Evolutionary conservation across 2,888 invertebrate genomes (phyloP), one percentile per base, ranked within the genome.

Genomic region (Cheilosia soror): DNA sequence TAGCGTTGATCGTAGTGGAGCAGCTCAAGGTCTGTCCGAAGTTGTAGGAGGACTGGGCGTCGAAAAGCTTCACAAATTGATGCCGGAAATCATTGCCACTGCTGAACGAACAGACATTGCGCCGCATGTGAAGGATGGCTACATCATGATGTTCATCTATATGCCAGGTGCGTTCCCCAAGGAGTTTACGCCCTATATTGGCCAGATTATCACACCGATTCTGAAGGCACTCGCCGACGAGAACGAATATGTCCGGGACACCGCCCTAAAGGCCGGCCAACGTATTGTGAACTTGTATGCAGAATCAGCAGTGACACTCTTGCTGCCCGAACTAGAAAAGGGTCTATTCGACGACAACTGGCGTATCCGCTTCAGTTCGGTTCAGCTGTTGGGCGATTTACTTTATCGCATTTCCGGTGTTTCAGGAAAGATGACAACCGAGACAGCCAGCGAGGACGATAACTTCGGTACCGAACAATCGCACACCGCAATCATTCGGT

Each of bases 61-160:
- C 37, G 97, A 97, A 89, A 98, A 99, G 92, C 94, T 99, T 87
- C 96, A 98, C 90, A 97, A 97, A 92, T 95, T 99, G 69, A 99
- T 99, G 99, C 99, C 98, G 0, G 95, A 98, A 91, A 98, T 99
- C 87, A 98, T 99, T 88, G 95, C 96, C 66, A 98, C 98, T 0
- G 98, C 98, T 0, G 98, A 98, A 91, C 94, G 98, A 81, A 95
- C 96, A 0, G 98, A 98, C 92, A 97, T 98, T 89, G 97, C 98
- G 5, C 97, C 99, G 0, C 98, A 98, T 92, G 99, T 99, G 2
- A 97, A 99, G 90, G 99, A 99, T 93, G 99, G 99, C 53, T 99
- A 99, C 93, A 98, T 99, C 86, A 98, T 99, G 98, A 98, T 99
- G 98, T 99, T 99, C 92, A 99, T 99, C 90, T 99, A 99, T 93